Evolutionary conservation across 1,140 invertebrate genomes (phyloP), one percentile per base, ranked within the genome.

Genomic region (Polyergus mexicanus): DNA sequence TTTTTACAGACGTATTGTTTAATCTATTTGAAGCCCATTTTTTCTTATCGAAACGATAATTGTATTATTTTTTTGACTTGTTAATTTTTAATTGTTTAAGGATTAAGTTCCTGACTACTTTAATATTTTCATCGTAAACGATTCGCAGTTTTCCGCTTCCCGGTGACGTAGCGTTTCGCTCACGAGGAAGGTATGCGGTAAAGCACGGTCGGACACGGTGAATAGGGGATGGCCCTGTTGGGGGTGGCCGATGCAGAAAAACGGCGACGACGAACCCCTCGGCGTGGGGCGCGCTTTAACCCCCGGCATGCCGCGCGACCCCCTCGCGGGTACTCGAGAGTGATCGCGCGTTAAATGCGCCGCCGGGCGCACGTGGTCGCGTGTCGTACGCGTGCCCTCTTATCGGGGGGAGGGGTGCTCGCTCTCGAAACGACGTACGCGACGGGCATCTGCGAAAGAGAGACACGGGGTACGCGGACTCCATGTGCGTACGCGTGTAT

Each of bases 311-410:
- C 41, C 16, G 58, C 28, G 74, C 88, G 90, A 13, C 41, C 10
- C 41, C 41, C 91, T 92, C 91, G 91, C 91, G 89, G 92, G 87
- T 90, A 94, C 94, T 94, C 92, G 92, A 95, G 92, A 93, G 94
- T 93, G 94, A 95, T 95, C 94, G 94, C 94, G 94, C 94, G 94
- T 95, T 95, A 95, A 95, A 95, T 94, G 93, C 92, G 93, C 92
- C 92, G 90, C 83, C 90, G 92, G 93, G 92, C 92, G 93, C 91
- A 92, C 87, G 92, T 87, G 92, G 92, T 93, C 94, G 93, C 93
- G 94, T 94, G 94, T 91, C 92, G 87, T 75, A 84, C 94, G 94
- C 94, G 94, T 95, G 94, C 90, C 92, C 65, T 86, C 54, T 86
- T 78, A 41, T 66, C 35, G 22, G 25, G 25, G 35, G 65, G 62